Evolutionary conservation across 2,888 invertebrate genomes (phyloP).

Genomic region (Cenopis cana): DNA sequence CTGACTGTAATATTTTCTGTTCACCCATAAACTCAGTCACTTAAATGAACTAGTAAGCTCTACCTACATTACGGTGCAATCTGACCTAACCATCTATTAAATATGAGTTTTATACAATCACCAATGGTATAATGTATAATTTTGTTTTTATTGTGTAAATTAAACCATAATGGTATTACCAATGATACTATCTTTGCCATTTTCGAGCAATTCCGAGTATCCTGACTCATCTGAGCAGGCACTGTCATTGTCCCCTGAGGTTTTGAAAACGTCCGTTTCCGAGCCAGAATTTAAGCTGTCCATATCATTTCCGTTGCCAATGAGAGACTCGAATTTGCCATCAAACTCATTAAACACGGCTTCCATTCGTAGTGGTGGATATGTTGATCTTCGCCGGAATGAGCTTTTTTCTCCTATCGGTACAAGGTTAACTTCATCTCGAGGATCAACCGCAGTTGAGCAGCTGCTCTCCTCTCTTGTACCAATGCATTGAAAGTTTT

Average conservation of each 20-base stretch:
- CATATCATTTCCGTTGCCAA: conserved; percentile 73
- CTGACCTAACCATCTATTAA: conserved; percentile 49
- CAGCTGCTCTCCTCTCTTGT: conserved; percentile 57
- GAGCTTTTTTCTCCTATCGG: conserved; percentile 80
- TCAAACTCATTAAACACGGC: conserved; percentile 65
- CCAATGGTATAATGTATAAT: conserved; percentile 13
- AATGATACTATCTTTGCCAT: conserved; percentile 77
- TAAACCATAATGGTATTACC: conserved; percentile 82
- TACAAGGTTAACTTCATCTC: conserved; percentile 75
- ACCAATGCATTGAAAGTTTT: conserved; percentile 57
- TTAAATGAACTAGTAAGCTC: conserved; percentile 48
- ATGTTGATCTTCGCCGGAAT: conserved; percentile 76
- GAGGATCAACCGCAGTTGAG: conserved; percentile 54
- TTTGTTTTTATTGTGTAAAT: conserved; percentile 55
- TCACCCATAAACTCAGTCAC: conserved; percentile 44
- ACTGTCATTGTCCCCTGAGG: conserved; percentile 88
- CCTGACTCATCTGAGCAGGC: conserved; percentile 96
- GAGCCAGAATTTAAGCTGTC: conserved; percentile 74
- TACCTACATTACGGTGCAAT: conserved; percentile 55
- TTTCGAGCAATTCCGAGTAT: conserved; percentile 91
- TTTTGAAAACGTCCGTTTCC: conserved; percentile 81
- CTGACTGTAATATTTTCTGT: conserved; percentile 39
- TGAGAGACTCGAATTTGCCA: conserved; percentile 74
- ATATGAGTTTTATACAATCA: conserved; percentile 35
- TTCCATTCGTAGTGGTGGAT: conserved; percentile 73